Evolutionary conservation across 2,888 invertebrate species (phyloP).

Genomic region (Zygaena filipendulae): DNA sequence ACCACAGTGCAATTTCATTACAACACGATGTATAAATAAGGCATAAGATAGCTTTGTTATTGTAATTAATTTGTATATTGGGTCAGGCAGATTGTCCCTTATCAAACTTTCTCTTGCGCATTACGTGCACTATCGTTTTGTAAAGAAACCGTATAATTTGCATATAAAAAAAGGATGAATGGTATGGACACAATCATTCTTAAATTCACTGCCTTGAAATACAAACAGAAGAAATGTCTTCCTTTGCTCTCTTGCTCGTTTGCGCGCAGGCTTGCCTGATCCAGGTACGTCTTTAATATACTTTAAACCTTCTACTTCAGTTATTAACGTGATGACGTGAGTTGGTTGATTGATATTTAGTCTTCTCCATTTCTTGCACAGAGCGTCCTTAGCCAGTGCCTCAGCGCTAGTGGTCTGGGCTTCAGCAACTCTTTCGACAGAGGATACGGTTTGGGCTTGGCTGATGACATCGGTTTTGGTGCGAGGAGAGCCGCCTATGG

Average conservation of each 20-base stretch:
- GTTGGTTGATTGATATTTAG: background rate
- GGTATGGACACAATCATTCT: background rate
- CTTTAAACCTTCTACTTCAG: no score
- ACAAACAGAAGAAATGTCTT: slow-evolving; percentile 20
- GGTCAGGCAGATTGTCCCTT: slow-evolving; percentile 1
- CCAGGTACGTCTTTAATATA: slow-evolving; percentile 21
- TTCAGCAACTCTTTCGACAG: slow-evolving; percentile 1
- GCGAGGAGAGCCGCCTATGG: slow-evolving; percentile 13
- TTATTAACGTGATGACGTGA: background rate
- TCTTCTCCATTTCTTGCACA: slow-evolving; percentile 5
- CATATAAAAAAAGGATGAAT: slow-evolving; percentile 1
- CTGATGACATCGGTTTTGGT: slow-evolving; percentile 12
- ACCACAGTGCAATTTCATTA: no score
- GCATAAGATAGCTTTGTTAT: no score
- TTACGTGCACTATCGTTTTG: no score
- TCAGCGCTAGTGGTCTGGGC: slow-evolving; percentile 8
- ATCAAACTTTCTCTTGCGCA: no score
- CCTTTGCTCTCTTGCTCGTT: slow-evolving; percentile 22
- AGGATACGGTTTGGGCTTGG: background rate
- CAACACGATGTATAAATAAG: no score
- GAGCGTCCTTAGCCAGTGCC: slow-evolving; percentile 14
- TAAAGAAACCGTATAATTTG: no score
- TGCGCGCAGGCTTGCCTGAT: slow-evolving; percentile 25
- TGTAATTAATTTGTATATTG: background rate
- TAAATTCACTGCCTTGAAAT: slow-evolving; percentile 11